Percentiles rank a stretch among this genome's conserved stretches.
Evolutionary conservation across 2,113 vertebrate genomes (phyloP).

Genomic region (Pyxicephalus adspersus): DNA sequence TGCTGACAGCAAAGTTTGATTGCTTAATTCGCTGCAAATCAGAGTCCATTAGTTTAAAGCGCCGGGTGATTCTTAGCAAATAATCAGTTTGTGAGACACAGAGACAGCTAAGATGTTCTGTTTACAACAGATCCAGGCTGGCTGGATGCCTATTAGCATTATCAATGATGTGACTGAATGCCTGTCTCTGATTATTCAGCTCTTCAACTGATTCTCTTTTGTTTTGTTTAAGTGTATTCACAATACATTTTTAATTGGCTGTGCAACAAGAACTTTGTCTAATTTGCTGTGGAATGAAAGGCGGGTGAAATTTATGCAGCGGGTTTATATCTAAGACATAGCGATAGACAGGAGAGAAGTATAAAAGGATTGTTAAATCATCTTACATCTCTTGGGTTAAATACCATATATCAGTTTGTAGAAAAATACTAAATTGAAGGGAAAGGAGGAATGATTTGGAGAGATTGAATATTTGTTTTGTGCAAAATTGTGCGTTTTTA

Average conservation of each 20-base stretch:
- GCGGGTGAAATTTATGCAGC: slow-evolving; percentile 44
- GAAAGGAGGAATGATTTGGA: no score
- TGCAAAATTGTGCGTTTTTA: no score
- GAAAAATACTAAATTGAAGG: slow-evolving; percentile 7
- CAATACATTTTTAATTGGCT: slow-evolving; percentile 57
- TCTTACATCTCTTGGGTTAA: slow-evolving; percentile 38
- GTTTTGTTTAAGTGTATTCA: slow-evolving; percentile 47
- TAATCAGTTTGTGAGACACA: slow-evolving; percentile 53
- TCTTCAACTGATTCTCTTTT: slow-evolving; percentile 54
- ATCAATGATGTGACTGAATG: slow-evolving; percentile 44
- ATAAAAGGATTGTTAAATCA: slow-evolving; percentile 45
- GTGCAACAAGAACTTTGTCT: slow-evolving; percentile 48
- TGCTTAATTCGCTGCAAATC: slow-evolving; percentile 54
- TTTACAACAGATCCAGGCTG: slow-evolving; percentile 44
- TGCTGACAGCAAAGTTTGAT: slow-evolving; percentile 46
- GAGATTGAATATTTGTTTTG: no score
- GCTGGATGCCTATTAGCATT: slow-evolving; percentile 48
- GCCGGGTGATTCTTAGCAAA: slow-evolving; percentile 41
- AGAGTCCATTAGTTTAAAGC: slow-evolving; percentile 48
- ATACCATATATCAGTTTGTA: slow-evolving; percentile 39
- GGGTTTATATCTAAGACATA: slow-evolving; percentile 34
- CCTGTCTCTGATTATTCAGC: slow-evolving; percentile 39
- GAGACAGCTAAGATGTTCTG: neutral
- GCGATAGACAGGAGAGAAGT: slow-evolving; percentile 17
- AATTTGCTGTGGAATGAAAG: slow-evolving; percentile 34